Base-by-base conservation (phyloP, 2,113 vertebrate species). In the Tichodroma muraria region DNA sequence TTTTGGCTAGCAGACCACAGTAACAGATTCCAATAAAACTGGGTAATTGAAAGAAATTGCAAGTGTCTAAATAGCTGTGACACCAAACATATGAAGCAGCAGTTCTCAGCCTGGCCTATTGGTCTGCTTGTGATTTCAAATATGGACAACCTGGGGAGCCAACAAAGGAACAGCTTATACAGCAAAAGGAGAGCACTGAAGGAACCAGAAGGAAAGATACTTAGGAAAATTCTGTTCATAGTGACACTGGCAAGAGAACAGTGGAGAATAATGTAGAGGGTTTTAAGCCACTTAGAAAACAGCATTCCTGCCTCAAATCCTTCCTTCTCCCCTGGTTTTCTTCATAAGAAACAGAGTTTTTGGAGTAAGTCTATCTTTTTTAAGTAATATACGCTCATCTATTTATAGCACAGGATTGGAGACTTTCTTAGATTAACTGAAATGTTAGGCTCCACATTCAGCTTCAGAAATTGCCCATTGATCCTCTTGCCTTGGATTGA, bases 1-100 rank as follows among this genome's bases (percentile, higher is more conserved):
- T 90, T 96, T 94, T 96, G 95, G 94, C 94, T 95, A 94, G 66
- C 86, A 52, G 90, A 92, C 53, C 78, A 76, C 24, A 80, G 70
- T 11, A 91, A 81, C 89, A 93, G 72, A 96, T 89, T 88, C 90
- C 73, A 90, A 66, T 81, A 90, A 95, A 86, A 94, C 13, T 19
- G 70, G 47, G 56, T 85, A 95, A 96, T 66, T 90, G 92, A 94
- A 94, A 95, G 90, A 93, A 86, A 93, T 88, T 91, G 84, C 64
- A 89, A 96, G 66, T 83, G 68, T 88, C 95, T 92, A 95, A 96
- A 80, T 82, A 91, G 68, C 77, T 94, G 59, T 80, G 90, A 92
- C 93, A 95, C 44, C 77, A 73, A 79, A 63, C 86, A 95, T 76
- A 95, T 52, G 92, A 93, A 73, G 85, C 45, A 76, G 35, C 42